phyloP scores from a whole-genome alignment of 2,888 invertebrate species.

The Lamproptera curius region DNA sequence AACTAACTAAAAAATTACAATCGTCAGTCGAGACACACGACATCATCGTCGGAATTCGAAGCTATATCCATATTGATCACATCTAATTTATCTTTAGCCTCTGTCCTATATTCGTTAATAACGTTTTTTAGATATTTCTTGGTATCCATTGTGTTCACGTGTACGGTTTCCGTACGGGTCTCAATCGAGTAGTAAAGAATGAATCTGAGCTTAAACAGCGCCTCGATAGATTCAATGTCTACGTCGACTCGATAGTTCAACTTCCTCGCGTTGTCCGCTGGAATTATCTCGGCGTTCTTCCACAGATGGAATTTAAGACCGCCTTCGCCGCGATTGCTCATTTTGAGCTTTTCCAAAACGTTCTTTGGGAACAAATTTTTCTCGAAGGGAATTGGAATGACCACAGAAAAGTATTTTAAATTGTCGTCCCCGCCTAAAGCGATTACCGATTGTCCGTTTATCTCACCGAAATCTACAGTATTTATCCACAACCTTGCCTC shows the following conservation, averaged over 20 bases:
- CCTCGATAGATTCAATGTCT: constrained; percentile 58
- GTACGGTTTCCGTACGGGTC: constrained; percentile 24
- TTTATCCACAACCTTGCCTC: constrained; percentile 55
- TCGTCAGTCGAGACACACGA: constrained; percentile 30
- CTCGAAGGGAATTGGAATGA: constrained; percentile 31
- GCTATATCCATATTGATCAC: constrained; percentile 63
- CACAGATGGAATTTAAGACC: constrained; percentile 54
- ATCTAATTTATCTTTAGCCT: constrained; percentile 52
- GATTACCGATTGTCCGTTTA: constrained; percentile 40
- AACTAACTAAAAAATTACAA: not conserved
- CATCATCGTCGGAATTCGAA: constrained; percentile 44
- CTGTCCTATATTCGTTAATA: constrained; percentile 44
- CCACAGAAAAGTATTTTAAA: constrained; percentile 45
- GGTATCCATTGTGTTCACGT: constrained; percentile 38
- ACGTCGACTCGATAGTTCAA: constrained; percentile 39
- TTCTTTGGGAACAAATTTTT: constrained; percentile 25
- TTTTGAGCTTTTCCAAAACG: constrained; percentile 43
- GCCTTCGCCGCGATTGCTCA: constrained; percentile 52
- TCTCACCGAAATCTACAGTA: constrained; percentile 44
- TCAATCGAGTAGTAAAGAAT: constrained; percentile 46
- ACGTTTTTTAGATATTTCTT: constrained; percentile 36
- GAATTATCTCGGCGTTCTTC: constrained; percentile 36
- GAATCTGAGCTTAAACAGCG: constrained; percentile 41
- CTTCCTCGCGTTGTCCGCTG: constrained; percentile 4
- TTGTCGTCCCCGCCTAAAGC: constrained; percentile 42